A percentile compares a stretch with the other conserved stretches of the same genome.
phyloP scores from a whole-genome alignment of 2,113 vertebrate species.

The Columba janthina region DNA sequence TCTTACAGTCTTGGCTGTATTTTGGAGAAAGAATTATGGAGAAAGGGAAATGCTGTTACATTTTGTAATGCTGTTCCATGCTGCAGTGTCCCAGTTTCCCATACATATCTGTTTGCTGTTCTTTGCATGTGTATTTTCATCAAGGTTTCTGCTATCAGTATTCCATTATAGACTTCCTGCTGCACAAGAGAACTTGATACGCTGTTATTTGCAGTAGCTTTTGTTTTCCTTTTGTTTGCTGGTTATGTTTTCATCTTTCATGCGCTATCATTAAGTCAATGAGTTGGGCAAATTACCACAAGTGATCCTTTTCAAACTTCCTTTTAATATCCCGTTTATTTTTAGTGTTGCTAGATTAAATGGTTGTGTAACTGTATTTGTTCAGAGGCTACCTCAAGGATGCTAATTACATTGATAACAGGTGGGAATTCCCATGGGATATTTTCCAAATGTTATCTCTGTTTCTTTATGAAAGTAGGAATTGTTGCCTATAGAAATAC shows the following conservation, averaged over 20 bases:
- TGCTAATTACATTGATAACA: slow-evolving; percentile 29
- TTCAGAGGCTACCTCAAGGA: not conserved
- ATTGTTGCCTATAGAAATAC: not conserved
- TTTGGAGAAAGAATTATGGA: not conserved
- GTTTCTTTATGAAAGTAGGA: not conserved
- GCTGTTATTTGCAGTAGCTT: not conserved
- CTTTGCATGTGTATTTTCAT: not conserved
- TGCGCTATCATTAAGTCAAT: slow-evolving; percentile 2
- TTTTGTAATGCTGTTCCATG: not conserved
- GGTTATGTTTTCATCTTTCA: not conserved
- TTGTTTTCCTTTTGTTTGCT: not conserved
- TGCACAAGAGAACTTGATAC: not conserved
- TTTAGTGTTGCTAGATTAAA: slow-evolving; percentile 28
- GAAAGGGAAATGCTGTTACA: not conserved
- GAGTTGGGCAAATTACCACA: not conserved
- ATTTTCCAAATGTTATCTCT: slow-evolving; percentile 30
- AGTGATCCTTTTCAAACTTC: slow-evolving; percentile 9
- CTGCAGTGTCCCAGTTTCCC: not conserved
- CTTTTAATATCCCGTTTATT: slow-evolving; percentile 13
- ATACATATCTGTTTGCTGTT: not conserved
- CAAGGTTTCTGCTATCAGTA: not conserved
- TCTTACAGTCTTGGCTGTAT: not conserved
- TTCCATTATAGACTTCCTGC: not conserved
- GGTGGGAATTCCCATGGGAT: slow-evolving; percentile 43
- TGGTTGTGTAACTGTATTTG: slow-evolving; percentile 19